Conservation (phyloP, 2,113 vertebrate genomes). For the Rhinopomastus cyanomelas region DNA sequence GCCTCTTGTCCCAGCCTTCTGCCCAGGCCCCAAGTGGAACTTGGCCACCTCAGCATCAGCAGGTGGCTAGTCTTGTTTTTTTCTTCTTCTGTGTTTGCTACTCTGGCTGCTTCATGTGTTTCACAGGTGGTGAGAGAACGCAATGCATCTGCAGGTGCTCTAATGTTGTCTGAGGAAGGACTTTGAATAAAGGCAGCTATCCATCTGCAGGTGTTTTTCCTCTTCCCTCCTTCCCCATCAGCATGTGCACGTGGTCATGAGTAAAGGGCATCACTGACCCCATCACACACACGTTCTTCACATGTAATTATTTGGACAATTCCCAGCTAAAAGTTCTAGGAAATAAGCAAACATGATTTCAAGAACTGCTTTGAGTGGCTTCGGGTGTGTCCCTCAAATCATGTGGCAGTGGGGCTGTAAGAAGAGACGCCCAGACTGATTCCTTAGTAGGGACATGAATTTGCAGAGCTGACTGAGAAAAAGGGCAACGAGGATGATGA, state of each 20-base stretch:
- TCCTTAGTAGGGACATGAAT: neutral
- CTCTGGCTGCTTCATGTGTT: neutral
- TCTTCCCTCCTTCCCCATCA: neutral
- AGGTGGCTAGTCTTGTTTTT: neutral
- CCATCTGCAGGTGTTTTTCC: neutral
- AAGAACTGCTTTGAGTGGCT: neutral
- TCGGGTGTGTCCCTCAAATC: neutral
- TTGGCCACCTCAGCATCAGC: neutral
- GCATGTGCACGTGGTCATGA: neutral
- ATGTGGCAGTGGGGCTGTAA: neutral
- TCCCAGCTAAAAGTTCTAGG: neutral
- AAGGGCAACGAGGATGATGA: too few species aligned
- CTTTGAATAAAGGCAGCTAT: constrained; percentile 16
- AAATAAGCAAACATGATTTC: neutral
- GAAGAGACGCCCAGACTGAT: neutral
- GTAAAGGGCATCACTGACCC: neutral
- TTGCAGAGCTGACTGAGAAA: neutral
- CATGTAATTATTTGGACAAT: neutral
- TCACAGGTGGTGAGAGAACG: neutral
- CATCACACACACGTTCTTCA: neutral
- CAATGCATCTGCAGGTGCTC: neutral
- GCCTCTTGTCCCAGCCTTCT: neutral
- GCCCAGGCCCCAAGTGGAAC: neutral
- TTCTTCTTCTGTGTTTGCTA: neutral
- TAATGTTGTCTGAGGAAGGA: neutral